Evolutionary conservation across 2,113 vertebrate genomes (phyloP).

Genomic region (Plestiodon gilberti): DNA sequence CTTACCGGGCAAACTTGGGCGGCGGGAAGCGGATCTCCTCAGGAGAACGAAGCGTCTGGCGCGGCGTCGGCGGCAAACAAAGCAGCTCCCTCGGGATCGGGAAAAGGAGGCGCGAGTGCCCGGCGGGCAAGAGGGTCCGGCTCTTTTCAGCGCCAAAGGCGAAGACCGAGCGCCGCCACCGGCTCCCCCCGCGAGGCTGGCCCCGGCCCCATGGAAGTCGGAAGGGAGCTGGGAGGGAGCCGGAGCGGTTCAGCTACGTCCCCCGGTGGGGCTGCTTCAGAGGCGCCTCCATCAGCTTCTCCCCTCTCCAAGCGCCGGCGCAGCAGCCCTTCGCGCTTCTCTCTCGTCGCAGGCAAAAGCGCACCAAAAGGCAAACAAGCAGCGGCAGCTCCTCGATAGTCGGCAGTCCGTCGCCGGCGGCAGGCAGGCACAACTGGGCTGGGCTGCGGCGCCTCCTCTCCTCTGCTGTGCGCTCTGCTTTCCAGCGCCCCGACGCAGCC

Average conservation of each 20-base stretch:
- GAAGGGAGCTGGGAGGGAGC: neutral
- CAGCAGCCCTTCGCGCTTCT: neutral
- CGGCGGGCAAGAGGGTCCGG: neutral
- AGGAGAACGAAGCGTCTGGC: neutral
- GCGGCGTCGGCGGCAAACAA: neutral
- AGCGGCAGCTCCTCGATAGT: neutral
- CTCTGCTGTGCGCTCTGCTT: neutral
- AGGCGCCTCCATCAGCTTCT: neutral
- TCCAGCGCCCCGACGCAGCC: neutral
- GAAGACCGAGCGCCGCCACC: no score
- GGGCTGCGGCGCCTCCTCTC: neutral
- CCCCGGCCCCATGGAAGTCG: neutral
- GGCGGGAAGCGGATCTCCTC: neutral
- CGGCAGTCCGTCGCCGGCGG: no score
- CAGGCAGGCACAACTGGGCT: neutral
- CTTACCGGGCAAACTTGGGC: constrained; percentile 16
- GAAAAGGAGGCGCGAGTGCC: neutral
- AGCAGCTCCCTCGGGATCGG: neutral
- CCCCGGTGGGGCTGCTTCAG: neutral
- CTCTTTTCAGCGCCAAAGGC: neutral
- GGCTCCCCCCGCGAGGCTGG: neutral
- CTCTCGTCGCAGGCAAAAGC: neutral
- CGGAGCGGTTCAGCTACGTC: neutral
- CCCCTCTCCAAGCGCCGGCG: neutral
- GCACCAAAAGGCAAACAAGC: neutral